Base-by-base conservation (phyloP, 2,113 vertebrate genomes). In the Butorides virescens region DNA sequence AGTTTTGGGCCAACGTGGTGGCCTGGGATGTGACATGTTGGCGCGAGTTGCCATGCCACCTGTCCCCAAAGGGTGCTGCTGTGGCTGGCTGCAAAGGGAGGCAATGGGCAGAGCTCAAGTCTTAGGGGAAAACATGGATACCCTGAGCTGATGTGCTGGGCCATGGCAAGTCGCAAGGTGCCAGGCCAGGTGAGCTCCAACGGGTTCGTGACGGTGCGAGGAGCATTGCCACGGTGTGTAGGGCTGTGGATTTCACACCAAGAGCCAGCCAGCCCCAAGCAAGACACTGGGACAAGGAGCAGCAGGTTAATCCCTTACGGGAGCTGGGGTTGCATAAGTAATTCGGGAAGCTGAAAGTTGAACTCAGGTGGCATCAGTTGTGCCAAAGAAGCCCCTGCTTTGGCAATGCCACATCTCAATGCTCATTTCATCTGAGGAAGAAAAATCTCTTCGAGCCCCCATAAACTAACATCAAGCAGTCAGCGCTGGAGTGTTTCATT, bases 11-110 rank as follows among this genome's bases (percentile, higher is more conserved):
- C 47, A 68, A 2, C 13, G 4, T 3, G 17, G 13, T 47, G 77
- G 32, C 44, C 56, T 49, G 68, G 23, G 23, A n/a, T 49, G 27
- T 39, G 34, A 36, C 36, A 21, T 32, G 10, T 9, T 62, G 77
- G 23, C 53, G 65, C 0, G 0, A 78, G 42, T 15, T 75, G 52
- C 46, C 86, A 58, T 3, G 0, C 0, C 0, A 2, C 44, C 37
- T n/a, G 32, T 80, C 59, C 63, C 39, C 63, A 36, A 46, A 92
- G 34, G 17, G 72, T 1, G 4, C 44, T 44, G 20, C 23, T n/a
- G 23, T 61, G 58, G 34, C 34, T 37, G 2, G 2, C 53, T 73
- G 53, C 46, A 70, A 62, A 83, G 46, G 23, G 49, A 82, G 62
- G 15, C 1, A 5, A 56, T 0, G 2, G 16, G 34, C 20, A 83